These are phyloP conservation scores for Acanthosoma haemorrhoidale DNA, from an alignment of 2,888 invertebrate species.

Conservation along the genomic window DNA sequence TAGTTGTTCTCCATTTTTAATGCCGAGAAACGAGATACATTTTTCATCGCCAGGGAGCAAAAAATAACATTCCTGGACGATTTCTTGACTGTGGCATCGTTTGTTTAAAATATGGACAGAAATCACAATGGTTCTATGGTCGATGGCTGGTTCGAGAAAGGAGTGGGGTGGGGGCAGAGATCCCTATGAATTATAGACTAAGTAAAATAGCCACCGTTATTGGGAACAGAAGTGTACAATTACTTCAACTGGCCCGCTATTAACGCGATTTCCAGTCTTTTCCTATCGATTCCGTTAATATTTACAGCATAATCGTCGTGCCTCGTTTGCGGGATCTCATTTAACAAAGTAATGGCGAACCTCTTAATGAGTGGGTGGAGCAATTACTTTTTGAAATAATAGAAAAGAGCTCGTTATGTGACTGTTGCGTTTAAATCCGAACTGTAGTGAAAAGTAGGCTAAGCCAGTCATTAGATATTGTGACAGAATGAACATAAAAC, in stretches of 20 bases:
- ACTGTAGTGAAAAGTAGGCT: no score
- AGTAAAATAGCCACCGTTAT: neutral
- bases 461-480: no score
- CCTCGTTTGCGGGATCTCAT: neutral
- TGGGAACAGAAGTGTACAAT: neutral
- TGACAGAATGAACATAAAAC: no score
- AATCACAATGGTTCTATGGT: neutral
- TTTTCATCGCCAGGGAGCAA: no score
- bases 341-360: neutral
- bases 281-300: conserved; percentile 10
- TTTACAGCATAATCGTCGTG: conserved; percentile 1
- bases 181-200: neutral
- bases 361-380: neutral
- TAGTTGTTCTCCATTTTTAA: no score
- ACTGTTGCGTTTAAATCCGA: no score
- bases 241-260: neutral
- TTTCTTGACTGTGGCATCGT: no score
- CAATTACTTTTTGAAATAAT: neutral
- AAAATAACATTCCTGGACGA: no score
- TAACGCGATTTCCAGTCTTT: conserved; percentile 16
- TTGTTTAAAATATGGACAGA: no score
- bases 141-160: no score
- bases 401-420: neutral
- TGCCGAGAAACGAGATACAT: no score
- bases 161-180: neutral